Conservation (phyloP, 2,113 vertebrate species). For the Thunnus thynnus region DNA sequence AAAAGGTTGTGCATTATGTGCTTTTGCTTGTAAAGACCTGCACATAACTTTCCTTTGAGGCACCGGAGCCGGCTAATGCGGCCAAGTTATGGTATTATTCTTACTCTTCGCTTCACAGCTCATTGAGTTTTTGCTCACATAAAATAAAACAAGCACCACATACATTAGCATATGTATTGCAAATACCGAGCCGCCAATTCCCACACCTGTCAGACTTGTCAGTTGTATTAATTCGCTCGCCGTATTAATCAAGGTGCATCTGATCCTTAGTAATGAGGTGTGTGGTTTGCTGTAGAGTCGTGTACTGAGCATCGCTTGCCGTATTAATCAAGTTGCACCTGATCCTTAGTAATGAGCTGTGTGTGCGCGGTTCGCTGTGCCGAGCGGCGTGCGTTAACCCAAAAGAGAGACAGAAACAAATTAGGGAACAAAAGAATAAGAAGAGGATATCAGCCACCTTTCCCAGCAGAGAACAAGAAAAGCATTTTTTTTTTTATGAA, state of each 20-base stretch:
- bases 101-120: background rate
- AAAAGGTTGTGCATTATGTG: background rate
- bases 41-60: background rate
- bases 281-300: background rate
- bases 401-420: constrained; percentile 2
- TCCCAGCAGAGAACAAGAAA: constrained; percentile 14
- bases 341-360: constrained; percentile 18
- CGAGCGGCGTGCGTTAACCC: background rate
- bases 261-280: background rate
- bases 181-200: background rate
- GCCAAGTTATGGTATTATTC: background rate
- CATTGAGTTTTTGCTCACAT: background rate
- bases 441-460: constrained; percentile 34
- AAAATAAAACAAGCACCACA: background rate
- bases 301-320: no score
- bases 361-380: background rate
- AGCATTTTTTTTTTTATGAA: constrained; percentile 67
- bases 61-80: background rate
- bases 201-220: constrained; percentile 1
- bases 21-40: background rate
- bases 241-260: no score
- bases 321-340: no score
- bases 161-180: background rate
- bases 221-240: background rate
- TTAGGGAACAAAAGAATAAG: constrained; percentile 28